Percentiles rank a stretch among this genome's conserved stretches.
Conservation (phyloP, 2,888 invertebrate species). For the Strigamia transsilvanica region DNA sequence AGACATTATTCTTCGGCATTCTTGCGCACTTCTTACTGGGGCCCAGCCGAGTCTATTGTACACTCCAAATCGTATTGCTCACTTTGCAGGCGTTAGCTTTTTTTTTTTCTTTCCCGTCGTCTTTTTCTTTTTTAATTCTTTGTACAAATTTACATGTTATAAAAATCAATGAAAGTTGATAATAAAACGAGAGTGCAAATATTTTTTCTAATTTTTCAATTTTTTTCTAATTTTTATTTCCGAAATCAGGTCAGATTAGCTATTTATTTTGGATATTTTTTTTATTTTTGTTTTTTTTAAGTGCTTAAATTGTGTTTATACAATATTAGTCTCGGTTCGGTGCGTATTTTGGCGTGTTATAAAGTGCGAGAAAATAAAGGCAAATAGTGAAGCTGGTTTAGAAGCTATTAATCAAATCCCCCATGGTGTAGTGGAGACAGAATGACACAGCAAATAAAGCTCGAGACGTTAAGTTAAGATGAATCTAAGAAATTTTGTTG, state of each 20-base stretch:
- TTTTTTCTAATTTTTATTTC: too few species aligned
- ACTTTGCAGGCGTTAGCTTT: constrained; percentile 36
- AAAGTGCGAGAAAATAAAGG: constrained; percentile 36
- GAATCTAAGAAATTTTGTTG: constrained; percentile 32
- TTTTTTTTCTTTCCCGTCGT: background rate
- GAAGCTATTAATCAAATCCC: constrained; percentile 36
- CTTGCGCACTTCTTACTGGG: constrained; percentile 28
- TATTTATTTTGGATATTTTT: background rate
- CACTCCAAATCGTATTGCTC: background rate
- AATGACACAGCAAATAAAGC: constrained; percentile 42
- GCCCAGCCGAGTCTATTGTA: constrained; percentile 34
- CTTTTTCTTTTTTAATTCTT: constrained; percentile 3
- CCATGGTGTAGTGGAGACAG: constrained; percentile 23
- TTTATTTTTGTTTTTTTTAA: background rate
- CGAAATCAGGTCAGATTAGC: background rate
- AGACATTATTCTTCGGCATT: constrained; percentile 36
- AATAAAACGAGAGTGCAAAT: background rate
- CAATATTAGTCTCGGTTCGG: background rate
- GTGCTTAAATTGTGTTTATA: background rate
- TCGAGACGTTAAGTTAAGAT: constrained; percentile 39
- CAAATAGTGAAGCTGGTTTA: constrained; percentile 42
- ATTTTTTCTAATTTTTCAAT: too few species aligned
- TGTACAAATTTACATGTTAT: background rate
- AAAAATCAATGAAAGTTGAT: background rate
- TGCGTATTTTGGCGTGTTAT: constrained; percentile 4